Conservation (phyloP, 2,888 invertebrate species). For the Macrosoma leucophasiata region DNA sequence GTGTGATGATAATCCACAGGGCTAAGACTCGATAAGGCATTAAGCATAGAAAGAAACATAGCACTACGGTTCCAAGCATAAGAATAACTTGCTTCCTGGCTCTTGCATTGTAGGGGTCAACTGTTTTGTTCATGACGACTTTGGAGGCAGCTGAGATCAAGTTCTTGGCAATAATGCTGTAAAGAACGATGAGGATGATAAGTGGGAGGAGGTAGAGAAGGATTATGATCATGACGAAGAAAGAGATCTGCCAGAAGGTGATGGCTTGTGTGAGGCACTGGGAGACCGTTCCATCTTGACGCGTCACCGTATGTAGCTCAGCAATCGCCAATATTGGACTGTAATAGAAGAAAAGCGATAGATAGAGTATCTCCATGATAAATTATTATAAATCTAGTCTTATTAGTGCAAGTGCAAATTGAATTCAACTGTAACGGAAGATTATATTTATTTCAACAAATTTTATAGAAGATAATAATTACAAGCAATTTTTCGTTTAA, state of each 20-base stretch:
- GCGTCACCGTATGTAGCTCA: slow-evolving; percentile 80
- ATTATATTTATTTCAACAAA: too few species aligned
- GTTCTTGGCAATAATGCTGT: slow-evolving; percentile 89
- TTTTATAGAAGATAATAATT: too few species aligned
- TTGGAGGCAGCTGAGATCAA: slow-evolving; percentile 83
- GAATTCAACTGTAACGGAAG: too few species aligned
- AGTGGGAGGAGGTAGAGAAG: slow-evolving; percentile 89
- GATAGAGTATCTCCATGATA: background rate
- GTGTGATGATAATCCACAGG: slow-evolving; percentile 87
- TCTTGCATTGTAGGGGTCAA: slow-evolving; percentile 81
- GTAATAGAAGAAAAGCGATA: slow-evolving; percentile 67
- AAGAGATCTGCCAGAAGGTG: slow-evolving; percentile 84
- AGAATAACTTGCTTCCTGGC: slow-evolving; percentile 89
- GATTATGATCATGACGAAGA: slow-evolving; percentile 86
- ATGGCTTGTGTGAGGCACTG: slow-evolving; percentile 88
- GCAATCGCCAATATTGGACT: slow-evolving; percentile 87
- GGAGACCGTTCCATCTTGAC: slow-evolving; percentile 81
- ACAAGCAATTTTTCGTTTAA: too few species aligned
- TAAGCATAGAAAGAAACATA: slow-evolving; percentile 91
- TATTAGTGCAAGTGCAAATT: too few species aligned
- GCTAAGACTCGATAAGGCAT: slow-evolving; percentile 90
- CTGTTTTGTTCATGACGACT: slow-evolving; percentile 81
- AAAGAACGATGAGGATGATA: slow-evolving; percentile 85
- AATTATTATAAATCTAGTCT: too few species aligned
- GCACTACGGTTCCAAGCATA: slow-evolving; percentile 90